These are phyloP conservation scores for Telenomus remus DNA, from an alignment of 1,140 invertebrate genomes.

Conservation along the genomic window DNA sequence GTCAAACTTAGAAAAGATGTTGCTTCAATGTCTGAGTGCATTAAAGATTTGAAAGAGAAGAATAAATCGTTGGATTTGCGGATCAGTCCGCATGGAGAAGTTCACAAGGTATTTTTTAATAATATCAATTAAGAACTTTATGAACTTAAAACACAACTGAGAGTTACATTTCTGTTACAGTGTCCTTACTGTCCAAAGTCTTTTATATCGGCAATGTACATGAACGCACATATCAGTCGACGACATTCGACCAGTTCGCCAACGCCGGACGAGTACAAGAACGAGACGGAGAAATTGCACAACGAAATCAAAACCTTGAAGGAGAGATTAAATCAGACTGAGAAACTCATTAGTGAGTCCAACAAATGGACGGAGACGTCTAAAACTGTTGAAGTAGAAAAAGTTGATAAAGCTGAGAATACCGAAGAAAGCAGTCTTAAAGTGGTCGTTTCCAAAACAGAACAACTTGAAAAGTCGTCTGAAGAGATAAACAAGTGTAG, in stretches of 20 bases:
- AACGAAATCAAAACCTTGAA: conserved; percentile 78
- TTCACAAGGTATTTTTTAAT: conserved; percentile 66
- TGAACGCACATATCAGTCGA: conserved; percentile 66
- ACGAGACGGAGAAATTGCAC: conserved; percentile 77
- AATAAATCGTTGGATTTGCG: conserved; percentile 64
- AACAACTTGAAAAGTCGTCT: conserved; percentile 8
- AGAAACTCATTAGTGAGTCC: conserved; percentile 73
- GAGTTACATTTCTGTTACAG: no score
- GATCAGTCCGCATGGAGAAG: conserved; percentile 67
- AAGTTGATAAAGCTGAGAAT: conserved; percentile 50
- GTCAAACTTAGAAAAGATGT: conserved; percentile 63
- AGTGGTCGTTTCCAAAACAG: conserved; percentile 9
- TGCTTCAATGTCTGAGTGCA: conserved; percentile 47
- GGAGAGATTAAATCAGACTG: conserved; percentile 76
- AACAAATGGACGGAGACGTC: conserved; percentile 68
- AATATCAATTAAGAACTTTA: no score
- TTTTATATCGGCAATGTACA: conserved; percentile 67
- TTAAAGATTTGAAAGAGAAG: conserved; percentile 63
- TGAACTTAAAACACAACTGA: no score
- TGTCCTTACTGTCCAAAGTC: conserved; percentile 72
- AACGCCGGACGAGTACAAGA: conserved; percentile 67
- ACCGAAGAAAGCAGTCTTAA: conserved; percentile 58
- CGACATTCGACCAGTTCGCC: conserved; percentile 65
- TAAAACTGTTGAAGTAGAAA: conserved; percentile 49
- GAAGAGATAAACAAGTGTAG: conserved; percentile 72